Base-by-base conservation (phyloP, 1,140 invertebrate genomes). In the Sarcophaga bullata region DNA sequence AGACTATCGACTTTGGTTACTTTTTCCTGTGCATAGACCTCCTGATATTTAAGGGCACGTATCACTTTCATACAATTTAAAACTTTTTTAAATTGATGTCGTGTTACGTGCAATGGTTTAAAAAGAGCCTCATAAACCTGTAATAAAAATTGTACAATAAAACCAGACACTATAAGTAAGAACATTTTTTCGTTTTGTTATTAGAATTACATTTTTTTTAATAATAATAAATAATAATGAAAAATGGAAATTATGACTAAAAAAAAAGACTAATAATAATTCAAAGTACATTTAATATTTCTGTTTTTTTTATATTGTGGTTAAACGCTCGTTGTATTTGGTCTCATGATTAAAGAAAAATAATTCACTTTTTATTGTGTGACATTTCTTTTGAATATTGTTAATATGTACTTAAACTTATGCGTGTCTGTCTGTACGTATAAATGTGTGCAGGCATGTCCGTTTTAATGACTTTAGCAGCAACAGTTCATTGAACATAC, bases 1-100 rank as follows among this genome's bases (percentile, higher is more conserved):
- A 97, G 92, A 85, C 94, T 95, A 91, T 97, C 95, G 15, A 97
- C 96, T 91, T 95, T 94, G 81, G 96, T 97, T 85, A 95, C 93
- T 91, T 96, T 96, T 91, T 98, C 96, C 89, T 96, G 94, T 73
- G 96, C 96, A 91, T 97, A 97, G 83, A 95, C 93, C 90, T 97
- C 95, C 90, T 95, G 95, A 90, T 95, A 95, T 88, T 96, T 96
- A 25, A 97, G 92, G 50, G 94, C 93, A 17, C 93, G 92, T 86
- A 97, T 95, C 84, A 94, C 92, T 90, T 10, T 93, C 94, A 97
- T 96, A 88, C 95, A 96, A 87, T 93, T 93, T 80, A 97, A 37
- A 84, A 97, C 93, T 88, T 95, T 94, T 84, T 94, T 93, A 90
- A 97, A 98, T 90, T 97, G 95, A 84, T 94, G 93, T 58, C 96